Conservation (phyloP, 2,113 vertebrate species). For the Cheirogaleus medius region DNA sequence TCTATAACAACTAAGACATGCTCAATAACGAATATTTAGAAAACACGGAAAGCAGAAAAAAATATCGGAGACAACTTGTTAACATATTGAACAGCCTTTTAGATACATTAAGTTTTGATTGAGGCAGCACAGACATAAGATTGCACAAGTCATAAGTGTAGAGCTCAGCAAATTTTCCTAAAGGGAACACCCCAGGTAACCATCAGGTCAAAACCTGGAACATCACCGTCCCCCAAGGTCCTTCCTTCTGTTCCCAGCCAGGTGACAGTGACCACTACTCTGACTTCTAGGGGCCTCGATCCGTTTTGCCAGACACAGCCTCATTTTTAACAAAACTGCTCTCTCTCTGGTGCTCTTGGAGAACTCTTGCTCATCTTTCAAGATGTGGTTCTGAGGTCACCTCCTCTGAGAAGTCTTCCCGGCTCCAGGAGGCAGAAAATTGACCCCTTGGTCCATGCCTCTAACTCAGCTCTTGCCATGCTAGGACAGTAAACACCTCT, state of each 20-base stretch:
- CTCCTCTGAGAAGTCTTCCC: background rate
- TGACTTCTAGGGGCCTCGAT: background rate
- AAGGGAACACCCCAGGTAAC: background rate
- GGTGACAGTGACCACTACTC: background rate
- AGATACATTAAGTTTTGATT: background rate
- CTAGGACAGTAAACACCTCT: background rate
- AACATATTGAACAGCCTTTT: background rate
- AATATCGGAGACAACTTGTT: background rate
- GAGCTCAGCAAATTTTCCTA: background rate
- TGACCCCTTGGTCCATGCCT: background rate
- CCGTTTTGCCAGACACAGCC: background rate
- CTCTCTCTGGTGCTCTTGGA: background rate
- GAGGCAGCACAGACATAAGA: background rate
- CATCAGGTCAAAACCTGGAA: background rate
- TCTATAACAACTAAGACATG: background rate
- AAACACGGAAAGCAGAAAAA: background rate
- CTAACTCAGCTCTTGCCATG: rapidly evolving
- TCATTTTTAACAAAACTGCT: background rate
- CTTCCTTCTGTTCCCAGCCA: background rate
- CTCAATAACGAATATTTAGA: background rate
- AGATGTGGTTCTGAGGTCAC: background rate
- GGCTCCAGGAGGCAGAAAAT: background rate
- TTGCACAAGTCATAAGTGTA: background rate
- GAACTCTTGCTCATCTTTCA: background rate
- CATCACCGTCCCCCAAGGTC: background rate